Evolutionary conservation across 2,888 invertebrate genomes (phyloP).

Genomic region (Mythimna lalbum): DNA sequence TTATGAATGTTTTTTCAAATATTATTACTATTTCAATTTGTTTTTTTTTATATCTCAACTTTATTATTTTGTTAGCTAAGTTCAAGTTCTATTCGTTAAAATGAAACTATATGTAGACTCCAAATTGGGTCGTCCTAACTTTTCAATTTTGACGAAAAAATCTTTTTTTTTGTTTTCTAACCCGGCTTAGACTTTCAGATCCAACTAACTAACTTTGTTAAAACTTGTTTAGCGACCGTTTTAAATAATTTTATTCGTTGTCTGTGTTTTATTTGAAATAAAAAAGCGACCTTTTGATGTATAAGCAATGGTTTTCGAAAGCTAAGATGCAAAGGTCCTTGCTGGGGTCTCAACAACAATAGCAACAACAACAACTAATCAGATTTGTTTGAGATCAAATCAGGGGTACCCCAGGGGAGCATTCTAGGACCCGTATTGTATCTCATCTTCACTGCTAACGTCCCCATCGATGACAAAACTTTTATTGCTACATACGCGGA

Average conservation of each 20-base stretch:
- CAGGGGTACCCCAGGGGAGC: too few species aligned
- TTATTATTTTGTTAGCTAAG: conserved; percentile 7
- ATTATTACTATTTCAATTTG: not conserved
- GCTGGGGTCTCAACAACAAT: too few species aligned
- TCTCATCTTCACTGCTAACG: too few species aligned
- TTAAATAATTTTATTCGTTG: conserved; percentile 4
- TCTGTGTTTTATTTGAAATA: not conserved
- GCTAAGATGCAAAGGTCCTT: too few species aligned
- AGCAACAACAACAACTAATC: too few species aligned
- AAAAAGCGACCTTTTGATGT: not conserved
- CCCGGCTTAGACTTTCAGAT: not conserved
- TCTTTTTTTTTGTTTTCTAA: not conserved
- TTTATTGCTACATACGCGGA: too few species aligned
- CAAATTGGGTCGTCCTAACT: conserved; percentile 35
- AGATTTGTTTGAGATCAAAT: too few species aligned
- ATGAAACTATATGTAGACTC: conserved; percentile 5
- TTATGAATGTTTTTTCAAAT: not conserved
- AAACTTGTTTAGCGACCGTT: not conserved
- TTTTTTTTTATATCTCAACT: not conserved
- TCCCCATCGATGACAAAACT: too few species aligned
- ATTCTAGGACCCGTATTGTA: too few species aligned
- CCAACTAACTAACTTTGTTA: conserved; percentile 11
- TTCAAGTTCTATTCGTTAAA: conserved; percentile 12
- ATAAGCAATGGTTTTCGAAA: too few species aligned
- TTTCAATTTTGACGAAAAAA: conserved; percentile 18